Evolutionary conservation across 1,140 invertebrate species (phyloP).

Genomic region (Polypedilum pembai): DNA sequence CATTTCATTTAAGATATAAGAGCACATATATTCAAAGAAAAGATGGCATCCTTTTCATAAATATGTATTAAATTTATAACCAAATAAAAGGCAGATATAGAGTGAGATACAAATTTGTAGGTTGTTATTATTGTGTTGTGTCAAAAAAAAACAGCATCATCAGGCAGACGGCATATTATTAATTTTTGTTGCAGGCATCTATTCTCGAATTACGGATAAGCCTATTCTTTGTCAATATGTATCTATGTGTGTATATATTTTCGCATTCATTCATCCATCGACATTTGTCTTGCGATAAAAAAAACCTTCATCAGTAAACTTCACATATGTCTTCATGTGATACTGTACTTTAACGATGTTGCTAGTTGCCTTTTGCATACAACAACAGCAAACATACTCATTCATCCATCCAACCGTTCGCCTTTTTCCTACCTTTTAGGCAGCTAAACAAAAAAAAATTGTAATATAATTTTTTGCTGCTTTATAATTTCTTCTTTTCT

Average conservation of each 20-base stretch:
- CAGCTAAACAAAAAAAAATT: background rate
- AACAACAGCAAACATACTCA: background rate
- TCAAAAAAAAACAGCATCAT: no score
- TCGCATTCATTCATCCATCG: background rate
- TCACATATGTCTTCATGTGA: background rate
- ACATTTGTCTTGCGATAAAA: constrained; percentile 12
- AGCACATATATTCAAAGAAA: no score
- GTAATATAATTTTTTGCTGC: no score
- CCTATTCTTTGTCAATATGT: background rate
- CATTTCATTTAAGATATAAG: no score
- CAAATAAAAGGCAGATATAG: no score
- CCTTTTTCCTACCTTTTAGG: constrained; percentile 15
- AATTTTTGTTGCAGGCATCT: no score
- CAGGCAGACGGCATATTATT: no score
- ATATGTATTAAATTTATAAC: no score
- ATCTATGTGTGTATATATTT: background rate
- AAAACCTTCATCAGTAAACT: background rate
- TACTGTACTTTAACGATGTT: background rate
- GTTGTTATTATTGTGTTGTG: no score
- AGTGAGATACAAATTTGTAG: no score
- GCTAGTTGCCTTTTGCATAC: background rate
- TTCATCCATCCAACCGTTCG: background rate
- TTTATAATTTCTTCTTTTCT: no score
- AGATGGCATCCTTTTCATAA: no score
- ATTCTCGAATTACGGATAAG: background rate